Conservation (phyloP, 2,113 vertebrate genomes). For the Petrocephalus zakoni region DNA sequence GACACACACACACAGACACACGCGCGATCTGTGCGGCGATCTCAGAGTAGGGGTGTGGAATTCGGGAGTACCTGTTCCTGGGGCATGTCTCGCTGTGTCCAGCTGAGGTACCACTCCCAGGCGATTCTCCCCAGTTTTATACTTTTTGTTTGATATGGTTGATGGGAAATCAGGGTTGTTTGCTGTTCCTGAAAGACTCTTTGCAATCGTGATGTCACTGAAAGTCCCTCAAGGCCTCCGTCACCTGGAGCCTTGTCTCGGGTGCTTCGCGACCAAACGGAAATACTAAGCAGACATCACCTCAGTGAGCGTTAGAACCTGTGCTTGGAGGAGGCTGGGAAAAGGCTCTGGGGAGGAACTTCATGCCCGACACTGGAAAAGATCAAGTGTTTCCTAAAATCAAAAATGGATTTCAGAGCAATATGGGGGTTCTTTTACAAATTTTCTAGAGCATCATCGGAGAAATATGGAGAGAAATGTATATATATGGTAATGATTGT, state of each 20-base stretch:
- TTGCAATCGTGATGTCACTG: neutral
- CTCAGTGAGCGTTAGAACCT: neutral
- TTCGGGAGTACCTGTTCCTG: neutral
- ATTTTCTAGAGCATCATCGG: neutral
- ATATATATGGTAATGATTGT: neutral
- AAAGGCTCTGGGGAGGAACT: neutral
- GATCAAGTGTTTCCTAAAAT: neutral
- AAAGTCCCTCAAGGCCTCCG: neutral
- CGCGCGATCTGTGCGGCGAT: neutral
- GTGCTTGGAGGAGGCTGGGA: neutral
- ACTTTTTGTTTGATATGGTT: neutral
- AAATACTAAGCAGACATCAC: neutral
- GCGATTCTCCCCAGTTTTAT: neutral
- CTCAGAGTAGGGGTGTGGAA: neutral
- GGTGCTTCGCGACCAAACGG: neutral
- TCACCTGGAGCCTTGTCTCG: neutral
- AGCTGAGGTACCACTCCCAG: neutral
- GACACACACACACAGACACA: neutral
- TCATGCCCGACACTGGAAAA: neutral
- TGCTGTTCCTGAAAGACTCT: neutral
- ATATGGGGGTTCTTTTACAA: neutral
- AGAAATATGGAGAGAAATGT: neutral
- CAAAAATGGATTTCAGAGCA: neutral
- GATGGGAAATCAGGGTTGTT: neutral
- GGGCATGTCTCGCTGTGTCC: neutral